These are phyloP conservation scores for Periophthalmus modestus DNA, from an alignment of 2,113 vertebrate genomes.

Conservation along the genomic window DNA sequence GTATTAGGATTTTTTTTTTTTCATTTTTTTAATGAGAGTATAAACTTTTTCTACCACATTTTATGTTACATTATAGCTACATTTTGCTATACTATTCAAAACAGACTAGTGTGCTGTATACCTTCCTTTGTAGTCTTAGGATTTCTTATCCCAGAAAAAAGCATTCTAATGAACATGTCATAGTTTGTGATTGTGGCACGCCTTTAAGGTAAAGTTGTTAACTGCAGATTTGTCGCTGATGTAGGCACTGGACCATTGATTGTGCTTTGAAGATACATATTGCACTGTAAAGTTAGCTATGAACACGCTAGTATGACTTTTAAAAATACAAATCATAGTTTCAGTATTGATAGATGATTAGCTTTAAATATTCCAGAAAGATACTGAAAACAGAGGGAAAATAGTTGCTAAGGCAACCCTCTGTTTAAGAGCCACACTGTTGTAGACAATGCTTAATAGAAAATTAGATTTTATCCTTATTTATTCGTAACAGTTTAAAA, in stretches of 20 bases:
- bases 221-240: slow-evolving; percentile 2
- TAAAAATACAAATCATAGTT: neutral
- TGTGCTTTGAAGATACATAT: slow-evolving; percentile 49
- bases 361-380: neutral
- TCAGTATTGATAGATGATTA: neutral
- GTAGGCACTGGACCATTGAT: slow-evolving; percentile 59
- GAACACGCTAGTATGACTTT: neutral
- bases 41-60: slow-evolving; percentile 40
- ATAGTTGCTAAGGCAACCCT: slow-evolving; percentile 1
- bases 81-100: slow-evolving; percentile 53
- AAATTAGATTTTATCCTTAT: neutral
- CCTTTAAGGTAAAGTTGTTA: slow-evolving; percentile 18
- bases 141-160: slow-evolving; percentile 10
- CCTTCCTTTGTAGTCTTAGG: slow-evolving; percentile 26
- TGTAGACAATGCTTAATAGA: neutral
- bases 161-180: slow-evolving; percentile 22
- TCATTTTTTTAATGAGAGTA: slow-evolving; percentile 7
- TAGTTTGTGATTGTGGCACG: slow-evolving; percentile 38
- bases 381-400: neutral
- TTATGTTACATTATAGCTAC: slow-evolving; percentile 58
- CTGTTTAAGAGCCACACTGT: neutral
- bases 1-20: neutral
- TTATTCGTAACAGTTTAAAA: neutral
- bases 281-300: neutral
- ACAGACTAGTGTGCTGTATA: slow-evolving; percentile 43